Evolutionary conservation across 2,888 invertebrate genomes (phyloP).

Genomic region (Cosmorhoe ocellata): DNA sequence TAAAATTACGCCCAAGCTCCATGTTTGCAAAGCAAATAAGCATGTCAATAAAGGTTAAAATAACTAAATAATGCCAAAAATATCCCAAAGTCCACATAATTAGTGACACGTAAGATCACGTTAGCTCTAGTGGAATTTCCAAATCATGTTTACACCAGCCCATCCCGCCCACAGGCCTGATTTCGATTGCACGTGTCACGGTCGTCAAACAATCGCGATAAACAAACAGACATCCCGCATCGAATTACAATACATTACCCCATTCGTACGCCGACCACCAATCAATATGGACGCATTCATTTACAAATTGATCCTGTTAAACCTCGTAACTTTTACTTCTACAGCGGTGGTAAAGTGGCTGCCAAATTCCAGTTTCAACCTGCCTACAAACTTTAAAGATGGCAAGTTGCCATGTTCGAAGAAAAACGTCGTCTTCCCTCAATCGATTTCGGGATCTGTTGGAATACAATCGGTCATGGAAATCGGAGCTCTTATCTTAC

Average conservation of each 20-base stretch:
- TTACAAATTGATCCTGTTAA: constrained; percentile 34
- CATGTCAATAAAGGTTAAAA: no score
- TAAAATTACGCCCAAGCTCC: no score
- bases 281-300: constrained; percentile 33
- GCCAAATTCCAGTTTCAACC: constrained; percentile 62
- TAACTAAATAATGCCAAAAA: background rate
- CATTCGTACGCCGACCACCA: constrained; percentile 33
- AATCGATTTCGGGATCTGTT: constrained; percentile 50
- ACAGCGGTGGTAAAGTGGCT: constrained; percentile 62
- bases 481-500: constrained; percentile 60
- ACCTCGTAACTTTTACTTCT: constrained; percentile 40
- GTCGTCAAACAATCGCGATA: constrained; percentile 47
- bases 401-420: constrained; percentile 67
- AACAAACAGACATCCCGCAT: constrained; percentile 63
- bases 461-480: constrained; percentile 49
- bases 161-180: constrained; percentile 37
- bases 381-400: constrained; percentile 60
- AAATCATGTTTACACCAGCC: constrained; percentile 29
- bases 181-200: constrained; percentile 51
- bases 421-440: constrained; percentile 66
- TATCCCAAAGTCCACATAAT: background rate
- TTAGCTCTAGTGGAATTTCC: constrained; percentile 12
- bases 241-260: constrained; percentile 53
- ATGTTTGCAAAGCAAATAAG: no score
- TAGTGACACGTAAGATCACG: constrained; percentile 19